These are phyloP conservation scores for Mugil cephalus DNA, from an alignment of 2,113 vertebrate genomes.

Conservation along the genomic window DNA sequence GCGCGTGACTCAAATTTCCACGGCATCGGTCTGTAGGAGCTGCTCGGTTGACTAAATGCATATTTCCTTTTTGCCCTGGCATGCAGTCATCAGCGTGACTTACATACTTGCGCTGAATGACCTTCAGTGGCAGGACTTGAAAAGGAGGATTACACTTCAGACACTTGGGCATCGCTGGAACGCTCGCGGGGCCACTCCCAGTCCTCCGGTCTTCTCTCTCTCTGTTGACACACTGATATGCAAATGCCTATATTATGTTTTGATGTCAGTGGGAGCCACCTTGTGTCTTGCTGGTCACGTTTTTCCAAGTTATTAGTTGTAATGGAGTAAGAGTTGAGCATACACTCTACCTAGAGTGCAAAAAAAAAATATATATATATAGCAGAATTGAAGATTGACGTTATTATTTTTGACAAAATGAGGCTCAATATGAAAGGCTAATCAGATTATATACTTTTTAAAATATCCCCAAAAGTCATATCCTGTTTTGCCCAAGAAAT, in stretches of 20 bases:
- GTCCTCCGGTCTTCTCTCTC: conserved; percentile 32
- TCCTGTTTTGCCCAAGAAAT: background rate
- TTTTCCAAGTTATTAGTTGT: background rate
- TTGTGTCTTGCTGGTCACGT: background rate
- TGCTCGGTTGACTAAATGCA: background rate
- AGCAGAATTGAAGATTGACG: too few species aligned
- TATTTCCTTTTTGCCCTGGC: background rate
- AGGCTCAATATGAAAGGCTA: too few species aligned
- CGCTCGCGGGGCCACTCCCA: conserved; percentile 16
- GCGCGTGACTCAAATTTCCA: conserved; percentile 7
- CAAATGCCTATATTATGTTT: conserved; percentile 6
- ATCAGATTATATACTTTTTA: too few species aligned
- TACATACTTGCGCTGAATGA: conserved; percentile 31
- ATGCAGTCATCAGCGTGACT: conserved; percentile 30
- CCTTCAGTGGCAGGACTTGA: conserved; percentile 31
- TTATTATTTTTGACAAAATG: too few species aligned
- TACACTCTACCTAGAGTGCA: background rate
- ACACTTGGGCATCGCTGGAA: background rate
- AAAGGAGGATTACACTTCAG: conserved; percentile 36
- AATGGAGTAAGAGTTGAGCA: too few species aligned
- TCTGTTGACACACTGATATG: conserved; percentile 1
- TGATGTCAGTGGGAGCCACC: background rate
- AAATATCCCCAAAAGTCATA: background rate
- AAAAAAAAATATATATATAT: too few species aligned
- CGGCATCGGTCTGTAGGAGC: background rate